These are phyloP conservation scores for Rhyacophila evoluta DNA, from an alignment of 2,888 invertebrate genomes.

Conservation along the genomic window DNA sequence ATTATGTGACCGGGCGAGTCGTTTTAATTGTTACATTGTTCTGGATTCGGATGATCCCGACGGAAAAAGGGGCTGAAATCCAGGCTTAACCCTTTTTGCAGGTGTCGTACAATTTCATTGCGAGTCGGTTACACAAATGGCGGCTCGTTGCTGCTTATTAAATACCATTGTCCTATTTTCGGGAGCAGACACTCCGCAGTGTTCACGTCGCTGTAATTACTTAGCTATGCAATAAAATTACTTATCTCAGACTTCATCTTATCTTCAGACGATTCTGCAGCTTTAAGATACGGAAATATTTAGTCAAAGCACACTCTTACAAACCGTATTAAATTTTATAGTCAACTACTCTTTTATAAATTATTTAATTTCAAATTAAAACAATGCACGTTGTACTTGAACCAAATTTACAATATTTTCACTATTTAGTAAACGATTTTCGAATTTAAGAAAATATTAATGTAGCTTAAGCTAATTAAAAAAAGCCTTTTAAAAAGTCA, in stretches of 20 bases:
- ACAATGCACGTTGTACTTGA: too few species aligned
- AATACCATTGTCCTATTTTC: conserved; percentile 17
- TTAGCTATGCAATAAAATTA: conserved; percentile 16
- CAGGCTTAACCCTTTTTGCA: conserved; percentile 39
- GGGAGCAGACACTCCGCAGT: background rate
- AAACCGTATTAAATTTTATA: too few species aligned
- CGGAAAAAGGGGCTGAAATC: background rate
- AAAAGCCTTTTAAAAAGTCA: too few species aligned
- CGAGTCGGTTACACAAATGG: conserved; percentile 4
- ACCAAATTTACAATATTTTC: too few species aligned
- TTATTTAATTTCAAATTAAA: too few species aligned
- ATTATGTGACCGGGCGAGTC: conserved; percentile 41
- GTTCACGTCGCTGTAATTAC: conserved; percentile 5
- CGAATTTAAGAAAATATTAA: too few species aligned
- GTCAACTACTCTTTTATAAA: too few species aligned
- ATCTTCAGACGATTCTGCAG: background rate
- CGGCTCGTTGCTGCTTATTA: conserved; percentile 3
- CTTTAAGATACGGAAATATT: background rate
- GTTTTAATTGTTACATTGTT: conserved; percentile 45
- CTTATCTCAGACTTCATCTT: background rate
- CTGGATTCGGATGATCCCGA: conserved; percentile 23
- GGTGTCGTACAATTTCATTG: conserved; percentile 41
- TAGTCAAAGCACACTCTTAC: too few species aligned
- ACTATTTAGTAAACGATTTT: too few species aligned
- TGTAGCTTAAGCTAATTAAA: too few species aligned